Evolutionary conservation across 2,888 invertebrate species (phyloP), one percentile per base, ranked within the genome.

Genomic region (Tinea trinotella): DNA sequence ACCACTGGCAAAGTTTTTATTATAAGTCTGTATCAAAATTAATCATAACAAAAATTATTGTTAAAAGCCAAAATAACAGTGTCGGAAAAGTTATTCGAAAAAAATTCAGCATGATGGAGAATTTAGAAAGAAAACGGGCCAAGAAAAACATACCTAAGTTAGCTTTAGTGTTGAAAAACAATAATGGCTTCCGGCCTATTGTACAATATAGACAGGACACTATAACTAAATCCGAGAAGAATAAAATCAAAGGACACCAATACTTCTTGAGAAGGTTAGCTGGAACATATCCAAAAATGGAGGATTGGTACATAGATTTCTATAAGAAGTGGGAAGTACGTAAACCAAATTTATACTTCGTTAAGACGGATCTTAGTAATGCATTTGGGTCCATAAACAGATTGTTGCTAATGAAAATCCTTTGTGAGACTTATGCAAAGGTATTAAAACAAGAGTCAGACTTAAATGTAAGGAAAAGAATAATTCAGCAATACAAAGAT

Each of bases 371-470:
- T 61, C 67, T 87, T 0, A 76, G 72, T 50, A 82, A 87, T 70
- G 87, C 87, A 9, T 87, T 87, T 70, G 87, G 87, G 1, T 76
- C 73, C n/a, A 78, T 87, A 18, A 71, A 76, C 57, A 78, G 67
- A 60, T 64, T 67, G 3, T 69, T 69, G 54, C 63, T 87, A 20
- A 59, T 71, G 54, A 75, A 67, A 60, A 74, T 87, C 57, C 57
- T 87, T 40, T 58, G 59, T 56, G 70, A 78, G 49, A 74, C 60
- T 24, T 69, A 79, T 64, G 49, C 62, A 1, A 57, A 61, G 19
- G 67, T 68, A 52, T 75, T 76, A 56, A 73, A 68, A 34, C 59
- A 57, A 10, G 79, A 79, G 57, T 68, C 65, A 46, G 70, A 70
- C 59, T 17, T 65, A 1, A 44, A 60, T 54, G 30, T 65, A 1